A percentile compares a stretch with the other conserved stretches of the same genome.
Conservation (phyloP, 2,113 vertebrate genomes). For the Electrona antarctica region DNA sequence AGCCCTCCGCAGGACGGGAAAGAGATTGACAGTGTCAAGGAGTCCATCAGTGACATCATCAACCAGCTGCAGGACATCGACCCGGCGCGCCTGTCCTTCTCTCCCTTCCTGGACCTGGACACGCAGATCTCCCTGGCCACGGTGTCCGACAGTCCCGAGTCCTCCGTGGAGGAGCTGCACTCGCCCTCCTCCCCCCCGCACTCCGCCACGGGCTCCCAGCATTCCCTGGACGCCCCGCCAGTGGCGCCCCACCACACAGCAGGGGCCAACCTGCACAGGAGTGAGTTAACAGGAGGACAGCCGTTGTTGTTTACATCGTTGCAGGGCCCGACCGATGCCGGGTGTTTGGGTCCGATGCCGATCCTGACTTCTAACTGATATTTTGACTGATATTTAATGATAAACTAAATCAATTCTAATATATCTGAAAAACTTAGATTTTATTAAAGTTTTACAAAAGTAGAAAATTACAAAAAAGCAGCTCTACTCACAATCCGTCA, state of each 20-base stretch:
- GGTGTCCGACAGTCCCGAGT: slow-evolving; percentile 82
- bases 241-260: not conserved
- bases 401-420: too few species aligned
- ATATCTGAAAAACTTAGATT: too few species aligned
- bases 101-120: slow-evolving; percentile 82
- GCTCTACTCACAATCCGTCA: too few species aligned
- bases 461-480: too few species aligned
- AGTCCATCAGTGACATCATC: slow-evolving; percentile 81
- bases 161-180: slow-evolving; percentile 79
- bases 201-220: slow-evolving; percentile 73
- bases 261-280: slow-evolving; percentile 36
- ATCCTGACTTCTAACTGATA: too few species aligned
- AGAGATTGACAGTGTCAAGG: slow-evolving; percentile 80
- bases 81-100: slow-evolving; percentile 80
- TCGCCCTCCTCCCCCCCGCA: slow-evolving; percentile 63
- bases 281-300: slow-evolving; percentile 43
- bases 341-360: too few species aligned
- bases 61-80: slow-evolving; percentile 83
- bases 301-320: too few species aligned
- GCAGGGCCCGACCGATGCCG: too few species aligned
- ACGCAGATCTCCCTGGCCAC: slow-evolving; percentile 82
- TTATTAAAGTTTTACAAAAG: too few species aligned
- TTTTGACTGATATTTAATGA: too few species aligned
- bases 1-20: slow-evolving; percentile 62
- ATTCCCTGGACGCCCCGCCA: slow-evolving; percentile 58